Conservation (phyloP, 2,797 vertebrate genomes). For the Manis crassicaudata region DNA sequence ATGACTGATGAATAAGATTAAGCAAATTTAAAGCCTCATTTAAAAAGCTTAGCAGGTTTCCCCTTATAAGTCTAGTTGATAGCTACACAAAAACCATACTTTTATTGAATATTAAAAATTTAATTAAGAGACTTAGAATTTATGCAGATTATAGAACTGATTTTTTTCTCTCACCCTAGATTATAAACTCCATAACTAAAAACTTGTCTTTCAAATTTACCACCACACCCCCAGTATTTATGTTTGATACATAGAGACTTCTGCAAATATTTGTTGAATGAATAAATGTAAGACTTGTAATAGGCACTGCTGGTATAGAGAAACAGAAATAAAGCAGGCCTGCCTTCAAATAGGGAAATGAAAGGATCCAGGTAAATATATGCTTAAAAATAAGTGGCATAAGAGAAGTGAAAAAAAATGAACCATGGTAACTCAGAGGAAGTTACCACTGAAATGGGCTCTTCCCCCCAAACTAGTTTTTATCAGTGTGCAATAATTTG, state of each 20-base stretch:
- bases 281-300: neutral
- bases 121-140: slow-evolving; percentile 48
- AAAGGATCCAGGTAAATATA: neutral
- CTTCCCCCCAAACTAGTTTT: neutral
- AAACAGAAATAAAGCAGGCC: neutral
- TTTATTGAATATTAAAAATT: slow-evolving; percentile 38
- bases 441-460: neutral
- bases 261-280: neutral
- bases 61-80: slow-evolving; percentile 39
- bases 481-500: neutral
- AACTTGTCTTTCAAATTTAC: neutral
- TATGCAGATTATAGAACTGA: neutral
- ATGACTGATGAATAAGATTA: slow-evolving; percentile 54
- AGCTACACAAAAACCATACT: slow-evolving; percentile 24
- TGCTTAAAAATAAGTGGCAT: slow-evolving; percentile 11
- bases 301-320: neutral
- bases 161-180: neutral
- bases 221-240: neutral
- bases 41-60: neutral
- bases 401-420: neutral
- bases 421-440: neutral
- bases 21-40: slow-evolving; percentile 64
- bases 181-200: neutral
- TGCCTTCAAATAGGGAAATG: slow-evolving; percentile 6
- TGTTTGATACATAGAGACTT: neutral